A percentile compares a stretch with the other conserved stretches of the same genome.
These are phyloP conservation scores for Anolis apletophallus DNA, from an alignment of 2,797 vertebrate genomes.

Conservation along the genomic window DNA sequence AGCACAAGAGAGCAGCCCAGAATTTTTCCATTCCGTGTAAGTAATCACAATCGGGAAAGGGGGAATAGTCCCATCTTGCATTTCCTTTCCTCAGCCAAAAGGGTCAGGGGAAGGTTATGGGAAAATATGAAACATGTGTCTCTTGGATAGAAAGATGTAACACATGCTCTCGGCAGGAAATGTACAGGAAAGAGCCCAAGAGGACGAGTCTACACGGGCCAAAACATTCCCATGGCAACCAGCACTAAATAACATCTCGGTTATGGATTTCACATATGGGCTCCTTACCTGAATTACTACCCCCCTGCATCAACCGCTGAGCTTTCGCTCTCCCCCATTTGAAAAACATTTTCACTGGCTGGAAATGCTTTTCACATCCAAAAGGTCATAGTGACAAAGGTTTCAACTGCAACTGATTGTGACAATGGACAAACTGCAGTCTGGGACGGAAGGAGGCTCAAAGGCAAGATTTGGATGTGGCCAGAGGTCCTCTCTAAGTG, in stretches of 20 bases:
- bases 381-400: not conserved
- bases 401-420: not conserved
- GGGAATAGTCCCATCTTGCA: not conserved
- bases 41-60: not conserved
- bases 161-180: conserved; percentile 33
- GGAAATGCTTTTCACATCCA: not conserved
- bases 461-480: not conserved
- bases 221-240: conserved; percentile 32
- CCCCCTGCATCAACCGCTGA: not conserved
- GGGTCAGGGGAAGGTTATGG: conserved; percentile 44
- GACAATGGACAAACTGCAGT: not conserved
- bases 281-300: conserved; percentile 24
- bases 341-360: not conserved
- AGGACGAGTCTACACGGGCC: not conserved
- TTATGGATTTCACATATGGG: conserved; percentile 26
- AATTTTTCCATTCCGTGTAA: conserved; percentile 23
- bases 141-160: conserved; percentile 44
- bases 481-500: not conserved
- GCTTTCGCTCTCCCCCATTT: not conserved
- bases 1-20: not conserved
- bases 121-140: conserved; percentile 53
- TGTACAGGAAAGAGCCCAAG: conserved; percentile 24
- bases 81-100: conserved; percentile 24
- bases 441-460: not conserved
- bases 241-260: conserved; percentile 3